Base-by-base conservation (phyloP, 2,888 invertebrate genomes). In the Hoplodrina ambigua region DNA sequence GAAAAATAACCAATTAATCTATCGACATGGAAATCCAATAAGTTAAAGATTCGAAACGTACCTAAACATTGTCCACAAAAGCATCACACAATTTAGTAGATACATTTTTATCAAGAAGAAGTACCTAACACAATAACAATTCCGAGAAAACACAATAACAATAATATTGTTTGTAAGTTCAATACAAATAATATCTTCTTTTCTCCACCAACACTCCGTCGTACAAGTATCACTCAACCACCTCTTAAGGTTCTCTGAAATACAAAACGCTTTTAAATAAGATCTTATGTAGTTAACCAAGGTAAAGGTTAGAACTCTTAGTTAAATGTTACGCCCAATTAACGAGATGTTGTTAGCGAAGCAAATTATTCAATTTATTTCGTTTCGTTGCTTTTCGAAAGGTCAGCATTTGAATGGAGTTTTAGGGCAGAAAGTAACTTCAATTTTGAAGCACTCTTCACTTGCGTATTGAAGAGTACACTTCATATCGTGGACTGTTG, bases 261-360 rank as follows among this genome's bases (percentile, higher is more conserved):
- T 15, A 46, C 25, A 53, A 25, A 61, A 44, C 19, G 15, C 49
- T 61, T 64, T 52, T 19, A 59, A 33, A 61, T 50, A 58, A 61
- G 19, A 49, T 50, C 30, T 49, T 25, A 37, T 25, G 30, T 46
- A 44, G 25, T 11, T 30, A 53, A 61, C 53, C 57, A 46, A 49
- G 7, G 17, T 37, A 44, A 65, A 62, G 65, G 64, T 72, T 61
- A 67, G 67, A 66, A 57, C 50, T 61, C 25, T 60, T 56, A 50
- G 46, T 69, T 57, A 58, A 70, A 61, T 72, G 30, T 63, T 66
- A 46, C 46, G 49, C 33, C 41, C 60, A 66, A 75, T 73, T 59
- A 68, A 13, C 54, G 1, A 41, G 46, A 41, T 67, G 17, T 46
- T 67, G 13, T 49, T 54, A 56, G 10, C 52, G 41, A 60, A 59